These are phyloP conservation scores for Orthosia incerta DNA, from an alignment of 2,888 invertebrate species.

Conservation along the genomic window DNA sequence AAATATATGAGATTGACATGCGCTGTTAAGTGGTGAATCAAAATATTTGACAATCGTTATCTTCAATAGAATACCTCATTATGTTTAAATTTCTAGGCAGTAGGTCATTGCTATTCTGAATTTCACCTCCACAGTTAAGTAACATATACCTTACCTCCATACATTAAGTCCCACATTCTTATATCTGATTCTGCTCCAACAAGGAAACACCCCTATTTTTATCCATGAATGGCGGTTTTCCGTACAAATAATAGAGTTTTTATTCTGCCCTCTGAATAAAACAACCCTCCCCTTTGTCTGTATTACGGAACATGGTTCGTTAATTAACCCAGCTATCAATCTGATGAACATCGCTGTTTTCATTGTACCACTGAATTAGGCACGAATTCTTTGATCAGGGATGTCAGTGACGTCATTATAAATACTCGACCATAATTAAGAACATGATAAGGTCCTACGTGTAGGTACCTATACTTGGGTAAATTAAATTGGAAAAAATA, in stretches of 20 bases:
- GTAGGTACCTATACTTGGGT: not conserved
- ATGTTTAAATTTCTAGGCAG: too few relatives aligned
- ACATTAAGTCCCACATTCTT: not conserved
- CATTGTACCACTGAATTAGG: constrained; percentile 64
- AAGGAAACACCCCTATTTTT: constrained; percentile 33
- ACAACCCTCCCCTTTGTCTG: constrained; percentile 45
- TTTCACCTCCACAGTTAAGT: fast-evolving
- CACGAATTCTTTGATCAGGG: constrained; percentile 46
- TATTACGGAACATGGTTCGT: constrained; percentile 62
- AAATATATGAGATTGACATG: too few relatives aligned
- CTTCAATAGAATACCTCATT: too few relatives aligned
- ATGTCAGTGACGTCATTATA: not conserved
- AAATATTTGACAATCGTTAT: too few relatives aligned
- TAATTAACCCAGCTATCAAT: constrained; percentile 73
- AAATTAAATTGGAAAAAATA: not conserved
- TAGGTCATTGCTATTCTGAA: too few relatives aligned
- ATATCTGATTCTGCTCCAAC: not conserved
- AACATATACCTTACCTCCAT: too few relatives aligned
- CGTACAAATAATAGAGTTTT: constrained; percentile 53
- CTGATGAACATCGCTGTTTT: constrained; percentile 64
- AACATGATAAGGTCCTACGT: not conserved
- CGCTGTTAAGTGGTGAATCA: too few relatives aligned
- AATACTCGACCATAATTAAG: not conserved
- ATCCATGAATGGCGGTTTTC: constrained; percentile 25
- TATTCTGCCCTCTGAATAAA: constrained; percentile 41